Percentiles rank a stretch among this genome's conserved stretches.
phyloP scores from a whole-genome alignment of 2,113 vertebrate genomes.

The Porphyrio hochstetteri region DNA sequence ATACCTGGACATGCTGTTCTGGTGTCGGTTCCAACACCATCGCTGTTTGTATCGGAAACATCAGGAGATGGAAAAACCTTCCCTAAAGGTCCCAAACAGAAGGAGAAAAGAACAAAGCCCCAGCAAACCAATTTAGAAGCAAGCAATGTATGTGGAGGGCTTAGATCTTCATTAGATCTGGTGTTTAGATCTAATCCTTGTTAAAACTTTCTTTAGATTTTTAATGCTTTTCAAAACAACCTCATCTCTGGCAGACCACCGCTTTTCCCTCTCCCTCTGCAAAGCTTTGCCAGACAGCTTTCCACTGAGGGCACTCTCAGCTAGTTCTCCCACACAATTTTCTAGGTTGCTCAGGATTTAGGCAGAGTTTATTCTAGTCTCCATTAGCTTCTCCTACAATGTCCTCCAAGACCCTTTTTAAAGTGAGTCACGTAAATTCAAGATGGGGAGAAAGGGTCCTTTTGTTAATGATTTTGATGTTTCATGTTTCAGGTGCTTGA shows the following conservation, averaged over 20 bases:
- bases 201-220: not conserved
- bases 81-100: not conserved
- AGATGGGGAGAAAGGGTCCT: not conserved
- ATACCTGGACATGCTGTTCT: not conserved
- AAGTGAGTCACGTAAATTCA: not conserved
- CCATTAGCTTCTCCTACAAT: not conserved
- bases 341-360: not conserved
- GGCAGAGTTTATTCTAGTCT: not conserved
- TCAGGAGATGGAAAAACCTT: not conserved
- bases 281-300: not conserved
- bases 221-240: not conserved
- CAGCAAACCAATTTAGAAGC: not conserved
- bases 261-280: not conserved
- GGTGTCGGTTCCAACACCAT: not conserved
- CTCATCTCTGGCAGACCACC: not conserved
- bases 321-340: not conserved
- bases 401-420: not conserved
- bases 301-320: not conserved
- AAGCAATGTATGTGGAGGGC: not conserved
- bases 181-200: not conserved
- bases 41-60: not conserved
- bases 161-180: not conserved
- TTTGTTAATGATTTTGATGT: not conserved
- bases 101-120: not conserved
- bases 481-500: not conserved